A percentile compares a stretch with the other conserved stretches of the same genome.
These are phyloP conservation scores for Ostrea edulis DNA, from an alignment of 1,140 invertebrate genomes.

Conservation along the genomic window DNA sequence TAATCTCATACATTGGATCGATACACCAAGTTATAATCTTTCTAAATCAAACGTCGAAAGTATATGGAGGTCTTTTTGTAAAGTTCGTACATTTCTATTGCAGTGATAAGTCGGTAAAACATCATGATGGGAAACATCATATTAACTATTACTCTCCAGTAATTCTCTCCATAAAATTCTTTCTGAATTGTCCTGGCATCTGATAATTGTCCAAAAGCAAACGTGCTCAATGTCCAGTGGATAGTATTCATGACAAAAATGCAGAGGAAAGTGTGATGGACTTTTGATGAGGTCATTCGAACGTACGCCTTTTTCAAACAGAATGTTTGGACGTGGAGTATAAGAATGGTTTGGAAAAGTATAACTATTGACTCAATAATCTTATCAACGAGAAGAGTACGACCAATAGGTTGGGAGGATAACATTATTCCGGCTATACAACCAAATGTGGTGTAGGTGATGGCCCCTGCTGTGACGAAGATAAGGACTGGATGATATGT, in stretches of 20 bases:
- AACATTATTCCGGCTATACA: neutral
- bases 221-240: neutral
- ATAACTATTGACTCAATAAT: neutral
- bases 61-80: neutral
- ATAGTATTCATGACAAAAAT: neutral
- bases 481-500: neutral
- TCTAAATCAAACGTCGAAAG: too few relatives aligned
- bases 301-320: neutral
- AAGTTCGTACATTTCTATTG: constrained; percentile 33
- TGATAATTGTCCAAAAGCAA: neutral
- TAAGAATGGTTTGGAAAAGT: neutral
- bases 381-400: neutral
- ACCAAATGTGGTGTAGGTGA: neutral
- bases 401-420: neutral
- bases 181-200: neutral
- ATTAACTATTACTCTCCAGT: neutral
- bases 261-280: neutral
- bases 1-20: too few relatives aligned
- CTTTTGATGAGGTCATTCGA: neutral
- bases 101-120: neutral
- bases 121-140: neutral
- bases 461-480: neutral
- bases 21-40: too few relatives aligned
- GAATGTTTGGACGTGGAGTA: neutral
- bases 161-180: neutral